phyloP scores from a whole-genome alignment of 30 jellyfish, hydroid and myxozoan genomes.

The Hydra vulgaris region DNA sequence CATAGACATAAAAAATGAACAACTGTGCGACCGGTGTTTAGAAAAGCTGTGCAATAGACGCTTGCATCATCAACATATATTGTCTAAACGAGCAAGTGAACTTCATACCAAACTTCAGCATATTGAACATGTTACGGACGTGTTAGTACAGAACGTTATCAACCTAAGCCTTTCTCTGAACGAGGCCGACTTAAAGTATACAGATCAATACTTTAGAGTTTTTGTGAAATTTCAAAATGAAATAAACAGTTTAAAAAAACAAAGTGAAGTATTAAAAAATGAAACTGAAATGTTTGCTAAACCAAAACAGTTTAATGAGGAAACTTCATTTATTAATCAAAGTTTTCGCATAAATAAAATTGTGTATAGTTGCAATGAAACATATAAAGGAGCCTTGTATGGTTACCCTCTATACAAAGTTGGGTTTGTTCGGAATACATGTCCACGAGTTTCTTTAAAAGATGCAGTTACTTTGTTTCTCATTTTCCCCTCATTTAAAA shows the following conservation, averaged over 20 bases:
- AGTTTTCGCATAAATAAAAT: not conserved
- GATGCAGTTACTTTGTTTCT: constrained; percentile 38
- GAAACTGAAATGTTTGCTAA: not conserved
- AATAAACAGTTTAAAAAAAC: not conserved
- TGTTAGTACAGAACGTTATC: not conserved
- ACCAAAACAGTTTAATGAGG: too few species aligned
- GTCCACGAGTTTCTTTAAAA: constrained; percentile 30
- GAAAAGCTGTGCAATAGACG: not conserved
- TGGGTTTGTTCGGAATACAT: constrained; percentile 41
- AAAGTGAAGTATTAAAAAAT: not conserved
- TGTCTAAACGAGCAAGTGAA: not conserved
- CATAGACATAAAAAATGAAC: not conserved
- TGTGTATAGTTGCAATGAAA: constrained; percentile 39
- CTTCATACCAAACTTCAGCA: not conserved
- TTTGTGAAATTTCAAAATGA: constrained; percentile 4
- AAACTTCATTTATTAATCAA: not conserved
- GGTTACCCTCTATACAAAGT: constrained; percentile 50
- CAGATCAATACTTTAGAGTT: not conserved
- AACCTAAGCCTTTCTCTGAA: not conserved
- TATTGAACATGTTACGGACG: not conserved
- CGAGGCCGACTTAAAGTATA: not conserved
- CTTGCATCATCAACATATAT: not conserved
- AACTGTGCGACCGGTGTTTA: not conserved
- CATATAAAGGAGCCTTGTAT: constrained; percentile 22
- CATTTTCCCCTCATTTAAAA: constrained; percentile 17